Percentiles rank a stretch among this genome's conserved stretches.
Evolutionary conservation across 2,797 vertebrate species (phyloP).

Genomic region (Ara ararauna): DNA sequence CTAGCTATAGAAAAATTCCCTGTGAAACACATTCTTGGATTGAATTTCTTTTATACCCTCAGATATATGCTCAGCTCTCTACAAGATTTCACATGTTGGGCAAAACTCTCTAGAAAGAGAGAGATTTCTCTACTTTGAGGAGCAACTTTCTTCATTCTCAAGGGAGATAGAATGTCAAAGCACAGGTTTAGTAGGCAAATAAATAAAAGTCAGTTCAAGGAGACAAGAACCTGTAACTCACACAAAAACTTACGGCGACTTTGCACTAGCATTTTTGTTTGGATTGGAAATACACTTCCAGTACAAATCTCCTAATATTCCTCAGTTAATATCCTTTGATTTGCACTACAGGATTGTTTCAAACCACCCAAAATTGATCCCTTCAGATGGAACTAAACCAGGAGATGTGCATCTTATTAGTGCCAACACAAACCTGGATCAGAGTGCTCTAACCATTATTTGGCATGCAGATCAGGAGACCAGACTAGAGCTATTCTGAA

Average conservation of each 20-base stretch:
- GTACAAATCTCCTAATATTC: background rate
- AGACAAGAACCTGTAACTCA: background rate
- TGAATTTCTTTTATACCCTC: background rate
- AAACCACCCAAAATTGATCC: background rate
- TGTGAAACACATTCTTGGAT: background rate
- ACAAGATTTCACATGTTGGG: background rate
- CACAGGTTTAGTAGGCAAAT: background rate
- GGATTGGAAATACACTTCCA: background rate
- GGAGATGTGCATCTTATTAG: background rate
- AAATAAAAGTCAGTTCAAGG: background rate
- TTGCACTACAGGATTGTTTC: background rate
- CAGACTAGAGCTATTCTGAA: background rate
- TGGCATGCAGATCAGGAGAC: background rate
- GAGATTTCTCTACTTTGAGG: background rate
- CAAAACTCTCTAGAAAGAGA: background rate
- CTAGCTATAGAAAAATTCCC: background rate
- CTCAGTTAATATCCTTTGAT: no score
- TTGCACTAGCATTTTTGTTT: background rate
- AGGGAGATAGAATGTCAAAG: background rate
- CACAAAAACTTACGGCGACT: background rate
- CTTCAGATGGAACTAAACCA: background rate
- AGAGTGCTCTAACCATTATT: background rate
- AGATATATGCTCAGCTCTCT: background rate
- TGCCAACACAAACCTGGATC: background rate
- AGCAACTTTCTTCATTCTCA: background rate